Evolutionary conservation across 2,888 invertebrate genomes (phyloP), one percentile per base, ranked within the genome.

Genomic region (Morpho achilles): DNA sequence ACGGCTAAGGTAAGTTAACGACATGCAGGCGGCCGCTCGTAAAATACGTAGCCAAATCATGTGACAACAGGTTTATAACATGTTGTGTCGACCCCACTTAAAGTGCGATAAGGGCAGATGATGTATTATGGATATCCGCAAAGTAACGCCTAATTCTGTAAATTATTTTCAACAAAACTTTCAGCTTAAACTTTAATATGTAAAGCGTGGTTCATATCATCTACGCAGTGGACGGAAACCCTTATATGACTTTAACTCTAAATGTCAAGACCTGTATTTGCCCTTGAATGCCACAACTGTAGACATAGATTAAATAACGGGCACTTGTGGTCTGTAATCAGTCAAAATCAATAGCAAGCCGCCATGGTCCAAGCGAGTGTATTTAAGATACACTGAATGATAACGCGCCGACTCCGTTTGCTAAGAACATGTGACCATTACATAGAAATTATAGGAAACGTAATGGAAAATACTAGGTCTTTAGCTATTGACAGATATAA

Each of bases 271-370:
- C 54, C 49, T 58, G 58, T 61, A 59, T 62, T 59, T 65, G 63
- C 59, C 63, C 65, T 65, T 67, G 66, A 65, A 64, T 64, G 52
- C 50, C 58, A 55, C 56, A 55, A 61, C 55, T 60, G 62, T 62
- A 61, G 60, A 59, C 59, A 58, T 62, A 65, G 69, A 70, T 70
- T 66, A 69, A 64, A 65, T 70, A 71, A 70, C 67, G 67, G 69
- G 67, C 67, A 70, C 68, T 68, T 69, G 69, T 65, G 60, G 63
- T 64, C 63, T 59, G 67, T 63, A 76, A 84, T 84, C 84, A 82
- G 81, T 80, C 77, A 83, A 80, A 84, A 84, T 80, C 84, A 84
- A 84, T 82, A 84, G 71, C 68, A 72, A 66, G 69, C 63, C 59
- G 62, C 65, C 67, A 61, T 66, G 69, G 73, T 68, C 74, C 71